phyloP scores from a whole-genome alignment of 1,140 invertebrate species.

The Delia radicum region DNA sequence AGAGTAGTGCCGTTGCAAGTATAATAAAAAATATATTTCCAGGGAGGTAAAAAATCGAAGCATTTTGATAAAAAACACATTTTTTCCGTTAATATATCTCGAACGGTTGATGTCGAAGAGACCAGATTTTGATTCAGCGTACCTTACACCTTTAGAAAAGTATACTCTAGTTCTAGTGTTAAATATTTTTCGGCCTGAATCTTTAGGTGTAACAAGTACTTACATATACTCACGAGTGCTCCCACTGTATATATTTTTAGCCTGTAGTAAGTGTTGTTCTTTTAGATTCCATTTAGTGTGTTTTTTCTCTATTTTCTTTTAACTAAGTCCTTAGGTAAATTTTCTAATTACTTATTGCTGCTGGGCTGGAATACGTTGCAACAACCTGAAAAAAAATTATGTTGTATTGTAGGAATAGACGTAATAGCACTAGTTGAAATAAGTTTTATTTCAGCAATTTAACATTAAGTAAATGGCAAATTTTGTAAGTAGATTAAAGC shows the following conservation, averaged over 20 bases:
- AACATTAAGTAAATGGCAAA: not conserved
- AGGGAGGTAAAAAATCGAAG: too few species aligned
- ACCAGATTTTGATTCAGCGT: not conserved
- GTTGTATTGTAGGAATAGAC: not conserved
- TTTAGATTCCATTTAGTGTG: not conserved
- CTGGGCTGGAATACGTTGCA: not conserved
- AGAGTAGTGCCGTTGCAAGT: too few species aligned
- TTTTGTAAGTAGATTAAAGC: slow-evolving; percentile 1
- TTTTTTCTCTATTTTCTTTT: not conserved
- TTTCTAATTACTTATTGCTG: slow-evolving; percentile 13
- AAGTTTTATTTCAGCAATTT: not conserved
- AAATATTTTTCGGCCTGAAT: too few species aligned
- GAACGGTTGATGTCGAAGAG: too few species aligned
- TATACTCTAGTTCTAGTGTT: too few species aligned
- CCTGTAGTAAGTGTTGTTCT: not conserved
- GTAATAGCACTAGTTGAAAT: not conserved
- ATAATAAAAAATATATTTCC: too few species aligned
- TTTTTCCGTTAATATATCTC: too few species aligned
- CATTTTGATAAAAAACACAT: too few species aligned
- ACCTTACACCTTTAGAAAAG: not conserved
- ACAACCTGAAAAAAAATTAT: not conserved
- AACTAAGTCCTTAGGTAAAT: slow-evolving; percentile 20
- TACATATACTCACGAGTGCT: too few species aligned
- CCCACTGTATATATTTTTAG: not conserved
- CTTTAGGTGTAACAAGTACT: too few species aligned